Evolutionary conservation across 2,797 vertebrate species (phyloP).

Genomic region (Enteromius mattozi): DNA sequence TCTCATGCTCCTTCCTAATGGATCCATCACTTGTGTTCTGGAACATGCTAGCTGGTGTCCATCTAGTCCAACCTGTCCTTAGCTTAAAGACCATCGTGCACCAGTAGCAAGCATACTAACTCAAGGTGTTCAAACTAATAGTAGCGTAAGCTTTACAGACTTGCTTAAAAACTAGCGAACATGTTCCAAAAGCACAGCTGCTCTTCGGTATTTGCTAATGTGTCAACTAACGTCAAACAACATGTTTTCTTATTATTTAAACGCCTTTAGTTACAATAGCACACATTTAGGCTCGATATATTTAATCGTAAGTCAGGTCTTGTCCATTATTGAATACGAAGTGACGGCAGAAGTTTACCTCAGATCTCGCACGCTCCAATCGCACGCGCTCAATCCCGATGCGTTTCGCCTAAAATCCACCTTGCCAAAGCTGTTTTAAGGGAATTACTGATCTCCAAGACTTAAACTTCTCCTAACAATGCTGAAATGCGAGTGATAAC

Average conservation of each 20-base stretch:
- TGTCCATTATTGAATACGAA: background rate
- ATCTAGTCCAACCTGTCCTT: background rate
- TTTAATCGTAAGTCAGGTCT: background rate
- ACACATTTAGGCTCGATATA: background rate
- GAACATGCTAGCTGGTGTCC: background rate
- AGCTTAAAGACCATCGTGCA: background rate
- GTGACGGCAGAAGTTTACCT: slow-evolving; percentile 55
- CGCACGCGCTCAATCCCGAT: slow-evolving; percentile 18
- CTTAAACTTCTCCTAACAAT: slow-evolving; percentile 71
- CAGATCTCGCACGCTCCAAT: slow-evolving; percentile 21
- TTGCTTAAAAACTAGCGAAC: background rate
- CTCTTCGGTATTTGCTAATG: no score
- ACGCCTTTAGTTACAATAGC: background rate
- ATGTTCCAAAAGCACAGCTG: background rate
- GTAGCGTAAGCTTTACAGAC: background rate
- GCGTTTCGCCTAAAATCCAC: slow-evolving; percentile 30
- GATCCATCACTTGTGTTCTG: background rate
- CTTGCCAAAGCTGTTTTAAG: slow-evolving; percentile 27
- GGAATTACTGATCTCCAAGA: slow-evolving; percentile 18
- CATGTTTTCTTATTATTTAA: background rate
- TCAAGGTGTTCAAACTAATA: background rate
- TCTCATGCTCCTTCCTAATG: background rate
- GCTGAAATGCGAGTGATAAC: slow-evolving; percentile 76
- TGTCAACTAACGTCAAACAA: background rate
- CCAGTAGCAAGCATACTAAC: background rate